Evolutionary conservation across 2,797 vertebrate genomes (phyloP).

Genomic region (Syngnathus rostellatus): DNA sequence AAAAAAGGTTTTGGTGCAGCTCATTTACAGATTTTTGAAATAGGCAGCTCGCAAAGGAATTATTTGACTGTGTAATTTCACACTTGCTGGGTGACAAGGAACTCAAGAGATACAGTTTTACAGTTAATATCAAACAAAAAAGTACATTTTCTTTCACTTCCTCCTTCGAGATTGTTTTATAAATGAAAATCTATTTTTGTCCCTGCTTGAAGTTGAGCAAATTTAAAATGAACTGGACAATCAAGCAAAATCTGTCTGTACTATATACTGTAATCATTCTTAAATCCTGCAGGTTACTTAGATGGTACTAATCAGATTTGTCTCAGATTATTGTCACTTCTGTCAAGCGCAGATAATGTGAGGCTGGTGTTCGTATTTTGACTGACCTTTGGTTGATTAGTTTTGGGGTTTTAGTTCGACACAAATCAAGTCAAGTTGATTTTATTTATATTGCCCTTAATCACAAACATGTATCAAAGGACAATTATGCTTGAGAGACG

Average conservation of each 20-base stretch:
- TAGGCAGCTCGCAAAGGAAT: no score
- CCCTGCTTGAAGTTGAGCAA: not conserved
- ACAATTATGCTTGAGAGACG: not conserved
- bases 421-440: not conserved
- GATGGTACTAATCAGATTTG: not conserved
- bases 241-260: not conserved
- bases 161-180: no score
- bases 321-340: slow-evolving; percentile 2
- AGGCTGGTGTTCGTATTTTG: not conserved
- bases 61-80: no score
- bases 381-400: not conserved
- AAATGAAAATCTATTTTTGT: no score
- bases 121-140: no score
- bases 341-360: not conserved
- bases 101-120: no score
- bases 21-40: not conserved
- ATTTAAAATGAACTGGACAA: not conserved
- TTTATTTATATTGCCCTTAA: no score
- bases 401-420: not conserved
- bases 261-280: not conserved
- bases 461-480: no score
- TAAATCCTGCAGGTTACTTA: slow-evolving; percentile 1
- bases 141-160: no score
- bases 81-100: no score
- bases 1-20: no score